Base-by-base conservation (phyloP, 2,797 vertebrate species). In the Acanthiza pusilla region DNA sequence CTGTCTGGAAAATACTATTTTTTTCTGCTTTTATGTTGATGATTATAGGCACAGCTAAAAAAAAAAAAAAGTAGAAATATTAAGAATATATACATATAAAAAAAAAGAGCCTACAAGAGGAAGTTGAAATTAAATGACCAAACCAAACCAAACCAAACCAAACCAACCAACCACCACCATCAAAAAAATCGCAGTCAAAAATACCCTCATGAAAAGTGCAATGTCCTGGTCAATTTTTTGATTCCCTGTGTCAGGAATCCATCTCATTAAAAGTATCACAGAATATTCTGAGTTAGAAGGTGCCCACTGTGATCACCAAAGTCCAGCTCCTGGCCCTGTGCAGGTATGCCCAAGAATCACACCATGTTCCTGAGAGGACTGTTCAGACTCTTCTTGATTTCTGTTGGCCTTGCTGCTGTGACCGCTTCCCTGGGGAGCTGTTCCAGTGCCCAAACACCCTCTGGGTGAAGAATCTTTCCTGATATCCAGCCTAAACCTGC, bases 401-500 rank as follows among this genome's bases (percentile, higher is more conserved):
- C 48, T 50, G 13, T 9, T 36, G n/a, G 50, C 7, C 27, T 55
- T 45, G 13, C 4, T 55, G 22, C 42, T 62, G 36, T n/a, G 32
- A 55, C 8, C 47, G 27, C 54, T 54, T 2, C 19, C 16, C 16
- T 38, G 16, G 19, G 19, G 36, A 50, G 5, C 7, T 57, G 22
- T 29, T 43, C 53, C 62, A 50, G 36, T 25, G 32, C 9, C 16
- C 16, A 29, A 0, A 0, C 38, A 65, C 9, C 10, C 16, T 57
- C 12, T 63, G 50, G n/a, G 2, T 18, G 57, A 54, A 67, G 2
- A 81, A 54, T 4, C 5, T 4, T 27, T 54, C 2, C 30, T 61
- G 1, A 34, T 61, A 32, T 20, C 6, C 48, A 61, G 1, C 7
- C 9, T 48, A 48, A 81, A 42, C 9, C 4, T 53, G 0, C 7